Conservation (phyloP, 2,113 vertebrate genomes). For the Pseudopodoces humilis region DNA sequence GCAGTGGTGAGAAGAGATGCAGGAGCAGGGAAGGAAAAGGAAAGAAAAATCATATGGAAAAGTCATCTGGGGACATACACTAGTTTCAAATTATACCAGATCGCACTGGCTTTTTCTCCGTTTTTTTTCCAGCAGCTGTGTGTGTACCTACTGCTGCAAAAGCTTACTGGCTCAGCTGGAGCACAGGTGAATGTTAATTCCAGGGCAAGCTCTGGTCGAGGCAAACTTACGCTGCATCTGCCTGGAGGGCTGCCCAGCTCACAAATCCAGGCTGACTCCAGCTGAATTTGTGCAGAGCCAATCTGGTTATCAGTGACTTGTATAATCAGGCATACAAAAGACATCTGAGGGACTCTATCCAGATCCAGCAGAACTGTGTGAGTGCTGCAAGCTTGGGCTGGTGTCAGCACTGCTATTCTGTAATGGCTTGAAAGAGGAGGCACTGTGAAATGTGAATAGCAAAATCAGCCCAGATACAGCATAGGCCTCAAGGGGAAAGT, state of each 20-base stretch:
- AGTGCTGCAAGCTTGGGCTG: not conserved
- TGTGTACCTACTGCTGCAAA: not conserved
- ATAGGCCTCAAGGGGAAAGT: not conserved
- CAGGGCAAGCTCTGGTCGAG: not conserved
- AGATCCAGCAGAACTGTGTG: not conserved
- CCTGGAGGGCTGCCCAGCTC: constrained; percentile 5
- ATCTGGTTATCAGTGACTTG: not conserved
- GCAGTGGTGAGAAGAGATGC: not conserved
- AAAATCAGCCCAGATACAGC: not conserved
- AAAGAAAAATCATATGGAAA: not conserved
- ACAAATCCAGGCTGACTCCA: not conserved
- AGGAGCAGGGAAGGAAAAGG: not conserved
- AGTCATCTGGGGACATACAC: not conserved
- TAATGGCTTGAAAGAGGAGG: not conserved
- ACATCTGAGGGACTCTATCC: not conserved
- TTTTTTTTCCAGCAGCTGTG: not conserved
- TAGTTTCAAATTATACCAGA: not conserved
- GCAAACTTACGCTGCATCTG: not conserved
- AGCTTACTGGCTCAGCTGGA: not conserved
- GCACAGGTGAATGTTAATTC: constrained; percentile 27
- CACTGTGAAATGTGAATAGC: not conserved
- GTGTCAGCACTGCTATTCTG: not conserved
- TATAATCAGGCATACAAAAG: not conserved
- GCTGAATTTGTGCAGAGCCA: not conserved
- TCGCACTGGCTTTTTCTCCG: not conserved